Evolutionary conservation across 2,797 vertebrate genomes (phyloP).

Genomic region (Clarias pachynema): DNA sequence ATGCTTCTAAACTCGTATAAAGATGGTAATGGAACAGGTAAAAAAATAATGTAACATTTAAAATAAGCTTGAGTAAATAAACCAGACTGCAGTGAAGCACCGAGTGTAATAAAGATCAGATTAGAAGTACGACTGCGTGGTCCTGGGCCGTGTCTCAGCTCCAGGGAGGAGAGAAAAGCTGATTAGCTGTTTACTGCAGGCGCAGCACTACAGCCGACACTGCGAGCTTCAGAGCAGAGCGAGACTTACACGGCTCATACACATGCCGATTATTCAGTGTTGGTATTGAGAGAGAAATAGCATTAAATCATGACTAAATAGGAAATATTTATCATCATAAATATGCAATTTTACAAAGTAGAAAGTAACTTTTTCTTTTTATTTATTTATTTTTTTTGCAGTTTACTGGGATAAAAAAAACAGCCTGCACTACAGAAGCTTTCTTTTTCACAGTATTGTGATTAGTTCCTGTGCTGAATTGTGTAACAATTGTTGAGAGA

Average conservation of each 20-base stretch:
- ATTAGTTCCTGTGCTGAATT: not conserved
- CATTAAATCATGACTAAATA: not conserved
- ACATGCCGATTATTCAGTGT: too few species aligned
- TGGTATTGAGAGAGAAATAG: not conserved
- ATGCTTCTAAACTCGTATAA: not conserved
- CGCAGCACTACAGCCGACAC: not conserved
- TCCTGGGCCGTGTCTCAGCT: not conserved
- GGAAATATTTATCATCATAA: not conserved
- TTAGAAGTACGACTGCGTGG: not conserved
- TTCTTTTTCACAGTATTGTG: not conserved
- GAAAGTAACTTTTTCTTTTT: too few species aligned
- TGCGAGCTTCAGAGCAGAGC: not conserved
- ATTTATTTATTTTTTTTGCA: not conserved
- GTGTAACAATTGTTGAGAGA: not conserved
- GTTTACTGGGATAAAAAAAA: not conserved
- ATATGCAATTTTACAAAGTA: too few species aligned
- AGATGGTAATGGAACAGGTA: too few species aligned
- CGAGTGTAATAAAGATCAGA: not conserved
- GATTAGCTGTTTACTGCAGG: slow-evolving; percentile 44
- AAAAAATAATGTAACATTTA: too few species aligned
- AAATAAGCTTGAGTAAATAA: not conserved
- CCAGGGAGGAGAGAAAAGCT: slow-evolving; percentile 29
- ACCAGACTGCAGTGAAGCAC: not conserved
- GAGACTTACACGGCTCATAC: not conserved
- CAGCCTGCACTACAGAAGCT: not conserved